Evolutionary conservation across 2,888 invertebrate species (phyloP).

Genomic region (Lycia hirtaria): DNA sequence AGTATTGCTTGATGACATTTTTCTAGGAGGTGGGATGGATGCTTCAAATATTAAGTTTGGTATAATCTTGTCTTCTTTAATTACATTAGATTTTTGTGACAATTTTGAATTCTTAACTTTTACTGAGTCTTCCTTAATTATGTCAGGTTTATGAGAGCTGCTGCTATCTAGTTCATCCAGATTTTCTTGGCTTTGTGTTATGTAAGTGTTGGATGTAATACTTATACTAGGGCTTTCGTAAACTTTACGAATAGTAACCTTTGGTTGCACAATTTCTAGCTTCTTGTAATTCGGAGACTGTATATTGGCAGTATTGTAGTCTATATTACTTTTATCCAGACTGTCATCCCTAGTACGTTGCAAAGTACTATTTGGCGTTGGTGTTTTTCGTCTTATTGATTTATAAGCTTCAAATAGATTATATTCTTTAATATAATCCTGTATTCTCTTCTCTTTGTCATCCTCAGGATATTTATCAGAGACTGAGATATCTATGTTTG

Average conservation of each 20-base stretch:
- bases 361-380: conserved; percentile 36
- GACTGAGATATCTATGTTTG: conserved; percentile 19
- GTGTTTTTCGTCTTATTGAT: conserved; percentile 40
- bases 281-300: conserved; percentile 28
- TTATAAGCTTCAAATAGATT: conserved; percentile 44
- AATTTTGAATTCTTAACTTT: neutral
- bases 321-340: conserved; percentile 26
- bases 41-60: conserved; percentile 21
- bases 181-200: conserved; percentile 39
- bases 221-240: conserved; percentile 41
- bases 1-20: conserved; percentile 7
- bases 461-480: conserved; percentile 26
- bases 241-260: conserved; percentile 38
- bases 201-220: conserved; percentile 38
- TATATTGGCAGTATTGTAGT: conserved; percentile 20
- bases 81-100: conserved; percentile 5
- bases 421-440: conserved; percentile 42
- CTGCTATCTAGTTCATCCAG: conserved; percentile 9
- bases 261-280: conserved; percentile 39
- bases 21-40: neutral
- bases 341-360: conserved; percentile 23
- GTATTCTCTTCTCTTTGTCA: conserved; percentile 33
- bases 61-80: conserved; percentile 12
- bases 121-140: conserved; percentile 8
- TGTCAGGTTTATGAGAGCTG: neutral